Base-by-base conservation (phyloP, 2,113 vertebrate genomes). In the Boulengeromyrus knoepffleri region DNA sequence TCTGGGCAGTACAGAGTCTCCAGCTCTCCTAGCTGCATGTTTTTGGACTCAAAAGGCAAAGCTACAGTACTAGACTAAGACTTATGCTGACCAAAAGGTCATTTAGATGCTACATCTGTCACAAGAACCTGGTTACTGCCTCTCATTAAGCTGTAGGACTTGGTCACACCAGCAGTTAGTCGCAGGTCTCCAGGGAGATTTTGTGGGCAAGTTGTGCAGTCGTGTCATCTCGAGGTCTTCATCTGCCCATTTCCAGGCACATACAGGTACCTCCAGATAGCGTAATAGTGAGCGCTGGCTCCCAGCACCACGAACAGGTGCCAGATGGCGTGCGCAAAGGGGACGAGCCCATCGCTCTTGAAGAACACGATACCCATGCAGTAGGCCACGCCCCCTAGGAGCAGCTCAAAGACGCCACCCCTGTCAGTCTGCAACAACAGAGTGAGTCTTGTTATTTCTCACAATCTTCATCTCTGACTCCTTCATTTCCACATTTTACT, bases 301-400 rank as follows among this genome's bases (percentile, higher is more conserved):
- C 98, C 98, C 0, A 95, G 95, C 0, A 96, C 97, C 84, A 99
- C 98, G 0, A 99, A 99, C 45, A 99, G 96, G 91, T 99, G 98
- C 98, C 98, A 99, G 95, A 99, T 98, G 93, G 98, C 98, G 0
- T 99, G 98, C 62, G 98, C 98, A 0, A 99, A 99, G 24, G 98
- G 98, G 85, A 99, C 96, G 50, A 97, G 95, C 19, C 98, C 98
- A 0, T 99, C 98, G 0, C 98, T 99, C 91, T 98, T 99, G 94
- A 99, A 99, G 96, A 99, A 99, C 66, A 96, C 93, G 74, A 96
- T 97, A 10, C 98, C 98, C 94, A 98, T 92, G 92, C 96, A 95
- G 88, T 99, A 99, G 93, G 94, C 97, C 91, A 96, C 88, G 0
- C 98, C 98, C 0, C 98, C 98, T 0, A 96, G 70, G 88, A 97